These are phyloP conservation scores for Stenichneumon culpator DNA, from an alignment of 2,888 invertebrate genomes.

Conservation along the genomic window DNA sequence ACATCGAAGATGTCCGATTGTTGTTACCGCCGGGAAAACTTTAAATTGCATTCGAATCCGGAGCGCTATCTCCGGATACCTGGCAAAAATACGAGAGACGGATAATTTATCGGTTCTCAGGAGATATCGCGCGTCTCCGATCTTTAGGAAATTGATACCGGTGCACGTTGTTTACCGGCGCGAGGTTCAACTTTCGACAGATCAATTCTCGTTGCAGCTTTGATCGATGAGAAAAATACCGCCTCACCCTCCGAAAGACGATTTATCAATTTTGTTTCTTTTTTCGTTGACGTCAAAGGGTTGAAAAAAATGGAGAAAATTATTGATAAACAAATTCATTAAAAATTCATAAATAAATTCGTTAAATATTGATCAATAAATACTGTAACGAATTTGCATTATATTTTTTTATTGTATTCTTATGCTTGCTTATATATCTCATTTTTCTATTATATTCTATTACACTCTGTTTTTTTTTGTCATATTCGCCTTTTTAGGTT, in stretches of 20 bases:
- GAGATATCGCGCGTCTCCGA: neutral
- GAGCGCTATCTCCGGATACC: neutral
- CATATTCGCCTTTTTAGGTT: no score
- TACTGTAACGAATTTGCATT: no score
- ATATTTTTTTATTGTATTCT: no score
- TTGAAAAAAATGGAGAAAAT: no score
- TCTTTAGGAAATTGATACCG: neutral
- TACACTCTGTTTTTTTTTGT: no score
- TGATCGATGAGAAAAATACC: neutral
- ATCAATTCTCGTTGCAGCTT: neutral
- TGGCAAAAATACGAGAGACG: neutral
- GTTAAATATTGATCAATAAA: neutral
- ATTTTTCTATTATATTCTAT: no score
- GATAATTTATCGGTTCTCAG: neutral
- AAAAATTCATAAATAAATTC: neutral
- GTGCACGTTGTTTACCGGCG: neutral
- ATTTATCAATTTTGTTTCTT: neutral
- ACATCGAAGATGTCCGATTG: conserved; percentile 26
- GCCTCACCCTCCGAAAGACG: neutral
- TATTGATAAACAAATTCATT: no score
- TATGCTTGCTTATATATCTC: no score
- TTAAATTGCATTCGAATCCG: conserved; percentile 3
- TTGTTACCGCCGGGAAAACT: neutral
- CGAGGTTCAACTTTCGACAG: neutral
- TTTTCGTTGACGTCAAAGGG: neutral